Evolutionary conservation across 2,797 vertebrate species (phyloP), one percentile per base, ranked within the genome.

Genomic region (Semotilus atromaculatus): DNA sequence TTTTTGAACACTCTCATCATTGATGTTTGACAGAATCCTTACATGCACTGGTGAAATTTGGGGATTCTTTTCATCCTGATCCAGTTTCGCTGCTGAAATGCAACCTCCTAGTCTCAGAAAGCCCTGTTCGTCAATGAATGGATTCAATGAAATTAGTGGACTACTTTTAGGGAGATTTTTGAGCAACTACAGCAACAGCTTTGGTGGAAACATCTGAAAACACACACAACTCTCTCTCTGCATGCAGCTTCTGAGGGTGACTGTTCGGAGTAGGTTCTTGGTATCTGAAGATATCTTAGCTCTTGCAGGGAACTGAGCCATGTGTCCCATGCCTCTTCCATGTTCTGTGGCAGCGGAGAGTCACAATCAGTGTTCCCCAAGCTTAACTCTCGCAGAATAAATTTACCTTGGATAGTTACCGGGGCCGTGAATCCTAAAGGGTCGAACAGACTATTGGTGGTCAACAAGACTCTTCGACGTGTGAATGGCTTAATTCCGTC

Each of bases 241-340:
- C 7, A n/a, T 5, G 21, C 19, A 21, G 40, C 76, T 48, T 13
- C 18, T 26, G 64, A 85, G 34, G 53, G 36, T 3, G 38, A 80
- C 1, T 14, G 36, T 26, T 45, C 19, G 16, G 77, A 60, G 38
- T 58, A 13, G 0, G 85, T 86, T 0, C 64, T 87, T 60, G 86
- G 88, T 1, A 87, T 90, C 14, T 90, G 68, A 40, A 72, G 68
- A 5, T n/a, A 10, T 45, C 40, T n/a, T 45, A 75, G 45, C 48
- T 58, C 48, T n/a, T 76, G 31, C 19, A 76, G 31, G 1, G 10
- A 76, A 7, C 21, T 36, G 29, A 1, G 48, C 73, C 51, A 76
- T 36, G 48, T 6, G 0, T 11, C 16, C 74, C 74, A 76, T 58
- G 18, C 10, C 14, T 75, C 16, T 3, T 76, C 26, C 16, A 21